These are phyloP conservation scores for Campoplex capitator DNA, from an alignment of 2,888 invertebrate genomes.

Conservation along the genomic window DNA sequence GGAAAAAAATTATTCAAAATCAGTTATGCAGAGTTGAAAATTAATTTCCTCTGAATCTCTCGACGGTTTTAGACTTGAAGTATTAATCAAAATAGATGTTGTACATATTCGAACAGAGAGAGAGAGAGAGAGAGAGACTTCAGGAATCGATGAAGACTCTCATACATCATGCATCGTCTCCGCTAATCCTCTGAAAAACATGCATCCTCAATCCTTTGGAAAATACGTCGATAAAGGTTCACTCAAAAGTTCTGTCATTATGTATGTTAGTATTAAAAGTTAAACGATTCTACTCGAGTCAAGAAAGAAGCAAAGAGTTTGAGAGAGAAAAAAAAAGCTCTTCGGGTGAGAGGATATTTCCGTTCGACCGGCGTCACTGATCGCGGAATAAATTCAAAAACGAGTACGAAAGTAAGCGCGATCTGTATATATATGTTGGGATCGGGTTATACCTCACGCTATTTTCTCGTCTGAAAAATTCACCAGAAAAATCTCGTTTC, in stretches of 20 bases:
- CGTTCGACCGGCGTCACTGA: slow-evolving; percentile 73
- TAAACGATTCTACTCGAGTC: slow-evolving; percentile 59
- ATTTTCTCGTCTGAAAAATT: slow-evolving; percentile 64
- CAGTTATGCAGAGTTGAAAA: not conserved
- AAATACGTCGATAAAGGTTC: not conserved
- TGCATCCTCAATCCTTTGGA: not conserved
- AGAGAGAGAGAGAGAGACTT: not conserved
- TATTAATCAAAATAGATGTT: not conserved
- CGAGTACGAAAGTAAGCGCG: slow-evolving; percentile 31
- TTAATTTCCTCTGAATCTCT: not conserved
- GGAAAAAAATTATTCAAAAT: not conserved
- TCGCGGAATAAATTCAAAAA: slow-evolving; percentile 76
- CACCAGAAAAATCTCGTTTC: slow-evolving; percentile 62
- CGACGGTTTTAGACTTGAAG: not conserved
- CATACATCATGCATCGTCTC: not conserved
- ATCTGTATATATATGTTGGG: not conserved
- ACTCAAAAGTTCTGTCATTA: not conserved
- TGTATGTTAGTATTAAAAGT: slow-evolving; percentile 43
- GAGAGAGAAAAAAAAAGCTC: slow-evolving; percentile 13
- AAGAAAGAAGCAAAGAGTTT: slow-evolving; percentile 47
- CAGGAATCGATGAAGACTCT: not conserved
- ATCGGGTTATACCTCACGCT: slow-evolving; percentile 55
- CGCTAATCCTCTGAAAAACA: not conserved
- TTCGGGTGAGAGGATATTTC: slow-evolving; percentile 68
- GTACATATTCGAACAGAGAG: not conserved